Evolutionary conservation across 2,113 vertebrate genomes (phyloP), one percentile per base, ranked within the genome.

Genomic region (Semnornis frantzii): DNA sequence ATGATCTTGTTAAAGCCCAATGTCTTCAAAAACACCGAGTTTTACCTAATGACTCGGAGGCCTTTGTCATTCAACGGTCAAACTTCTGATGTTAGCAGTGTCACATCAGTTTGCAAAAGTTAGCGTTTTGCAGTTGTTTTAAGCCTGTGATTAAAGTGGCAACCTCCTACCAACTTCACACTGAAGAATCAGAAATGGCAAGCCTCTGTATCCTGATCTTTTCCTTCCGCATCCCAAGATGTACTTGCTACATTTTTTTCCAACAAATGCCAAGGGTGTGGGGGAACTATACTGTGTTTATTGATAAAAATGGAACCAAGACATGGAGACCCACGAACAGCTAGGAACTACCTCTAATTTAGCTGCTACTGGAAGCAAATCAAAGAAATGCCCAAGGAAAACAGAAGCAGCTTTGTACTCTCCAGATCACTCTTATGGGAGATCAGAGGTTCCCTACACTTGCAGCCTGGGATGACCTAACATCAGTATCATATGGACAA

Each of bases 401-500:
- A 37, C 19, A 39, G 19, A 28, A 77, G 72, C 37, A 80, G 69
- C 30, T 75, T 34, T 78, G 48, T 15, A 23, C 18, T 28, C 18
- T 71, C 70, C 14, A 24, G 12, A 37, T 63, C 39, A 13, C 39
- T 31, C 1, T 0, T 34, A 39, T 23, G 76, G 50, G 59, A 52
- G 5, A 76, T 55, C 48, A 75, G 82, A 75, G 50, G 7, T 15
- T 3, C 81, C 31, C 79, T 54, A 8, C 31, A 8, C 28, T 10
- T 27, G 25, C 15, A 55, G 48, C 63, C 78, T 14, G 37, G 50
- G 18, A 64, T 44, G 48, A 33, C 15, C 34, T 8, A 68, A 30
- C 11, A 30, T 5, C 68, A 78, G 18, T 12, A 31, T 5, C 50
- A 16, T 7, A 28, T 0, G 5, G 48, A 3, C 31, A 46, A 59